A percentile compares a stretch with the other conserved stretches of the same genome.
Conservation (phyloP, 2,888 invertebrate genomes). For the Scelioninae gen. 2 region DNA sequence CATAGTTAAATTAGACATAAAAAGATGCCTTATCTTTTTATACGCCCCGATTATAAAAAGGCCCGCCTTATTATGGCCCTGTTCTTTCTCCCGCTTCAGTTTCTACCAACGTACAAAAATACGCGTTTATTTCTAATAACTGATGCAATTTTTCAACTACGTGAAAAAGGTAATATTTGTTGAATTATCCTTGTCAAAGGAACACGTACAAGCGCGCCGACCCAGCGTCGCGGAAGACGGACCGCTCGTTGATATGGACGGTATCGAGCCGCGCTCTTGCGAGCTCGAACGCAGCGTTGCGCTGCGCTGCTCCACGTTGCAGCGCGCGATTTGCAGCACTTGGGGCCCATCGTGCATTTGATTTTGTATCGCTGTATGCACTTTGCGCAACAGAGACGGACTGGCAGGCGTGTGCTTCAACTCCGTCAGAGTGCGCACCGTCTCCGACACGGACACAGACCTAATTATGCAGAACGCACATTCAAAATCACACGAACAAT, state of each 20-base stretch:
- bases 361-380: constrained; percentile 61
- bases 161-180: no score
- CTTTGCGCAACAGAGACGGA: constrained; percentile 80
- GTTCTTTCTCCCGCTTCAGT: no score
- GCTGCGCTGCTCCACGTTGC: constrained; percentile 67
- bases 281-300: constrained; percentile 58
- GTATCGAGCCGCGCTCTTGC: constrained; percentile 55
- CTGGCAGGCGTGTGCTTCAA: constrained; percentile 91
- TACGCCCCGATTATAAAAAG: no score
- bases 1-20: no score
- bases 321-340: constrained; percentile 67
- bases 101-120: no score
- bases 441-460: constrained; percentile 83
- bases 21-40: no score
- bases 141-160: no score
- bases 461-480: constrained; percentile 61
- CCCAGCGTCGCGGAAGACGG: constrained; percentile 55
- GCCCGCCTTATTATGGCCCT: no score
- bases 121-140: no score
- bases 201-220: constrained; percentile 48
- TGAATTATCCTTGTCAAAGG: no score
- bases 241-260: constrained; percentile 45
- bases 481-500: constrained; percentile 28
- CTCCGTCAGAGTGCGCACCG: constrained; percentile 89
- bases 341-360: constrained; percentile 62